Conservation (phyloP, 2,888 invertebrate genomes). For the Eristalinus sepulchralis region DNA sequence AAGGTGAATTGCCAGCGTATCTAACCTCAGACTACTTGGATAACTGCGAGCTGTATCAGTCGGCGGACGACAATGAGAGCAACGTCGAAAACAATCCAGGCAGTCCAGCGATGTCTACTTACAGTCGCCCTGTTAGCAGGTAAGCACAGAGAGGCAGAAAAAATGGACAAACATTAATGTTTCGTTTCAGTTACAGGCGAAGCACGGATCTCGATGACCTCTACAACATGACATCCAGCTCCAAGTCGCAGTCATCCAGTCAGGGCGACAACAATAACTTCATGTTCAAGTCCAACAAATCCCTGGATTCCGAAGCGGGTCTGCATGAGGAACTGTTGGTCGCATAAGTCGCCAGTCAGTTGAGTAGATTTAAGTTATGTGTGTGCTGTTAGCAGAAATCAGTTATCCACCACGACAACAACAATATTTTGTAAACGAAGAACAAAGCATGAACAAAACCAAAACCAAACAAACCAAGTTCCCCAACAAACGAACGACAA, state of each 20-base stretch:
- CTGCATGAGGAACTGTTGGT: slow-evolving; percentile 76
- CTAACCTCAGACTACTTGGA: slow-evolving; percentile 88
- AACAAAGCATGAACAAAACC: slow-evolving; percentile 59
- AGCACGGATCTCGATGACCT: slow-evolving; percentile 83
- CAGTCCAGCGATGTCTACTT: slow-evolving; percentile 78
- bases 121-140: slow-evolving; percentile 83
- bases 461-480: neutral
- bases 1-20: slow-evolving; percentile 88
- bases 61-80: slow-evolving; percentile 79
- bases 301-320: slow-evolving; percentile 76
- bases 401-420: slow-evolving; percentile 39
- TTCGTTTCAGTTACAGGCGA: slow-evolving; percentile 79
- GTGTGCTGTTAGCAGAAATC: slow-evolving; percentile 1
- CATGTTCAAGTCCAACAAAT: slow-evolving; percentile 77
- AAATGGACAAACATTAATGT: neutral
- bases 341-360: slow-evolving; percentile 72
- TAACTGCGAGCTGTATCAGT: slow-evolving; percentile 82
- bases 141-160: slow-evolving; percentile 71
- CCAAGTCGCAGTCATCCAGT: slow-evolving; percentile 79
- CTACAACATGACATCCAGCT: slow-evolving; percentile 80
- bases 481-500: slow-evolving; percentile 44
- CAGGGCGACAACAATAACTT: slow-evolving; percentile 76
- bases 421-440: slow-evolving; percentile 51
- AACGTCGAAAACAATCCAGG: slow-evolving; percentile 78
- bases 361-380: neutral